phyloP scores from a whole-genome alignment of 1,140 invertebrate genomes.

The Pseudachorutes palmiensis region DNA sequence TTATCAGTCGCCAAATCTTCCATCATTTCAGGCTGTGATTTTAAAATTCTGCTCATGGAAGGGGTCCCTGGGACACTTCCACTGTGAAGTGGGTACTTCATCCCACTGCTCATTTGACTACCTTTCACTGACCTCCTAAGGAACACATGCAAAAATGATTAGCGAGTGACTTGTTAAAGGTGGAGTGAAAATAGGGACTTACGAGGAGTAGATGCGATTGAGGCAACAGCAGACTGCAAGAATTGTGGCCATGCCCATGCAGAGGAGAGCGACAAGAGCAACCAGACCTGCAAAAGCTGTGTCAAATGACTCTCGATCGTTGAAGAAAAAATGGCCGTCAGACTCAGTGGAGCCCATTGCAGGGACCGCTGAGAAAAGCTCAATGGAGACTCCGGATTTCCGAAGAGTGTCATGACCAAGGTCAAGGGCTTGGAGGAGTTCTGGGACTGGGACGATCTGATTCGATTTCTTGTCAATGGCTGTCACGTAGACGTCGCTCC shows the following conservation, averaged over 20 bases:
- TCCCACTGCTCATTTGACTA: conserved; percentile 27
- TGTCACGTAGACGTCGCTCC: conserved; percentile 81
- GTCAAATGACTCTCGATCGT: conserved; percentile 63
- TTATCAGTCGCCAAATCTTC: conserved; percentile 83
- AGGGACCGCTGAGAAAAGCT: conserved; percentile 34
- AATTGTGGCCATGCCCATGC: conserved; percentile 77
- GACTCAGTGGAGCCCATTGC: conserved; percentile 24
- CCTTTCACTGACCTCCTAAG: conserved; percentile 22
- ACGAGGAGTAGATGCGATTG: conserved; percentile 46
- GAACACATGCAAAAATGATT: not conserved
- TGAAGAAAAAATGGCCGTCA: conserved; percentile 36
- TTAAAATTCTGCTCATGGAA: conserved; percentile 15
- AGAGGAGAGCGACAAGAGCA: conserved; percentile 71
- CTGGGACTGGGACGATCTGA: conserved; percentile 65
- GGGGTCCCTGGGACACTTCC: conserved; percentile 30
- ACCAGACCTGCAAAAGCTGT: conserved; percentile 74
- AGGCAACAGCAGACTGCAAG: conserved; percentile 80
- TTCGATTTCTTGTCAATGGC: conserved; percentile 66
- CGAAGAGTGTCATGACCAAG: conserved; percentile 41
- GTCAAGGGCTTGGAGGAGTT: conserved; percentile 74
- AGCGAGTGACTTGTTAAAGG: not conserved
- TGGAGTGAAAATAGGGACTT: not conserved
- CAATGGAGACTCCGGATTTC: conserved; percentile 23
- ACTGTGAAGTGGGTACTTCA: conserved; percentile 36
- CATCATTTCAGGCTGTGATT: conserved; percentile 47